phyloP scores from a whole-genome alignment of 2,113 vertebrate genomes.

The Centrocercus urophasianus region DNA sequence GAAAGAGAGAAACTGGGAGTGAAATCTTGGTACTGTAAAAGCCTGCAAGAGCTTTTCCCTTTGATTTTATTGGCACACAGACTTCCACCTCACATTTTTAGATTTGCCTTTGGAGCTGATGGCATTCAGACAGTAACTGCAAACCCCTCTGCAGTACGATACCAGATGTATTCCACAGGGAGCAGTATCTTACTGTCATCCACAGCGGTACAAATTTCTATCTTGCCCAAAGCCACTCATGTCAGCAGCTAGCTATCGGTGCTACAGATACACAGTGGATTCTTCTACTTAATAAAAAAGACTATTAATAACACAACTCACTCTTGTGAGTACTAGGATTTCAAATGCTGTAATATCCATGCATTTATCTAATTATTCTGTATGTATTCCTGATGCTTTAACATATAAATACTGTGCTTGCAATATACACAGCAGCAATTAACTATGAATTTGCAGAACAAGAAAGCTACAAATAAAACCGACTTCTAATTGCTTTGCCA shows the following conservation, averaged over 20 bases:
- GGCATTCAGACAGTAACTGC: neutral
- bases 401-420: neutral
- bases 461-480: constrained; percentile 40
- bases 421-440: neutral
- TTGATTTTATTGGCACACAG: neutral
- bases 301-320: neutral
- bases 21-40: neutral
- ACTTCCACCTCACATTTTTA: neutral
- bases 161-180: fast-evolving
- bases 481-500: neutral
- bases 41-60: neutral
- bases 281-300: neutral
- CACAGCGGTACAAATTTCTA: neutral
- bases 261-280: fast-evolving
- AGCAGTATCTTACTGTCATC: neutral
- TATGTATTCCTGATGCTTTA: neutral
- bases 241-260: neutral
- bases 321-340: neutral
- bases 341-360: neutral
- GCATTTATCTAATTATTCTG: neutral
- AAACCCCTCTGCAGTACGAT: neutral
- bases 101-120: neutral
- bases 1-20: neutral
- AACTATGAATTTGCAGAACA: neutral
- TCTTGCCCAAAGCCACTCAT: neutral